These are phyloP conservation scores for Lasaia peninsularis DNA, from an alignment of 1,140 invertebrate genomes.

Conservation along the genomic window DNA sequence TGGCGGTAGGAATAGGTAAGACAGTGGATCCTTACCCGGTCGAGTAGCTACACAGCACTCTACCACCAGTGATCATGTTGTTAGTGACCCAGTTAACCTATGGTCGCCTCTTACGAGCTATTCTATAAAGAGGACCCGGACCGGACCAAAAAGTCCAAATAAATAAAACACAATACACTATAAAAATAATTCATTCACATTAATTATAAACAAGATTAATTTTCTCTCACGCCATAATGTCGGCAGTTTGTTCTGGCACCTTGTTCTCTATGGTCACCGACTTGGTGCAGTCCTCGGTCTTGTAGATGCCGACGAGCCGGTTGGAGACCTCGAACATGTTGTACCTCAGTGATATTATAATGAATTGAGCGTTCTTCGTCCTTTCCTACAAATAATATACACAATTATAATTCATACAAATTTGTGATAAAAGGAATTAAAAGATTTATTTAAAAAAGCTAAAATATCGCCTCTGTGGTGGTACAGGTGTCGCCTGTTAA, in stretches of 20 bases:
- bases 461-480: too few relatives aligned
- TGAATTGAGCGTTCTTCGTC: slow-evolving; percentile 98
- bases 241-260: slow-evolving; percentile 35
- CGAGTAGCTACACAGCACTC: too few relatives aligned
- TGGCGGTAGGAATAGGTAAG: too few relatives aligned
- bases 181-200: not conserved
- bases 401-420: not conserved
- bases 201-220: not conserved
- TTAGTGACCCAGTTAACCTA: too few relatives aligned
- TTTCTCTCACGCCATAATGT: slow-evolving; percentile 1
- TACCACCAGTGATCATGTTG: too few relatives aligned
- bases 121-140: too few relatives aligned
- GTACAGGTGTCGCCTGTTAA: too few relatives aligned
- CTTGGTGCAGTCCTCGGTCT: slow-evolving; percentile 93
- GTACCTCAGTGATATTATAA: slow-evolving; percentile 96
- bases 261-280: slow-evolving; percentile 83
- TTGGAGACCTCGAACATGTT: slow-evolving; percentile 99
- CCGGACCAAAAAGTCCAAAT: not conserved
- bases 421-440: too few relatives aligned
- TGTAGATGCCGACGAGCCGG: slow-evolving; percentile 96
- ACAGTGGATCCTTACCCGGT: too few relatives aligned
- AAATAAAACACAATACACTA: not conserved
- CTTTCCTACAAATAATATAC: slow-evolving; percentile 83
- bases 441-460: too few relatives aligned
- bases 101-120: too few relatives aligned